phyloP scores from a whole-genome alignment of 2,888 invertebrate genomes.

The Lasioglossum zephyrum region DNA sequence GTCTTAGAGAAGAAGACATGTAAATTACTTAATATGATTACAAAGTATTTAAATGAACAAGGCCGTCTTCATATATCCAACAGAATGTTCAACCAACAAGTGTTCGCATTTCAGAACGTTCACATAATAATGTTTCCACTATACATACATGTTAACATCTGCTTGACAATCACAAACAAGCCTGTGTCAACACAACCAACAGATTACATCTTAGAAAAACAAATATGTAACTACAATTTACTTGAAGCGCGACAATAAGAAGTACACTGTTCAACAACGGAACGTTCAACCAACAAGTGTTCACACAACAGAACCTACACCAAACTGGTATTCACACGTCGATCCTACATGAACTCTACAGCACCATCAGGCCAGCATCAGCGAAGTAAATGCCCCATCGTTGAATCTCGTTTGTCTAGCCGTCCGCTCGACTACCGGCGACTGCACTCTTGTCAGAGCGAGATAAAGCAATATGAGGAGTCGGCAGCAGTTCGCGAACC shows the following conservation, averaged over 20 bases:
- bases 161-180: neutral
- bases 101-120: neutral
- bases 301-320: neutral
- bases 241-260: neutral
- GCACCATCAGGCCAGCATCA: neutral
- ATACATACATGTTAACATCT: neutral
- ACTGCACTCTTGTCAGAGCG: constrained; percentile 7
- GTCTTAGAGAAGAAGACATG: neutral
- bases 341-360: neutral
- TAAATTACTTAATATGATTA: neutral
- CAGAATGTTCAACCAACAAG: neutral
- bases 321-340: neutral
- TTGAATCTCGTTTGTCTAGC: neutral
- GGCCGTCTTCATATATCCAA: neutral
- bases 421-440: constrained; percentile 24
- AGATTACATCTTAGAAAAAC: neutral
- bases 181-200: neutral
- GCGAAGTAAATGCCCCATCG: constrained; percentile 11
- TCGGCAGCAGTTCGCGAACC: neutral
- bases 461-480: constrained; percentile 7
- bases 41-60: too few relatives aligned
- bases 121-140: neutral
- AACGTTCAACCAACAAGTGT: neutral
- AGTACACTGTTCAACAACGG: neutral
- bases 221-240: neutral